These are phyloP conservation scores for Proctacanthus coquilletti DNA, from an alignment of 1,140 invertebrate genomes.

Conservation along the genomic window DNA sequence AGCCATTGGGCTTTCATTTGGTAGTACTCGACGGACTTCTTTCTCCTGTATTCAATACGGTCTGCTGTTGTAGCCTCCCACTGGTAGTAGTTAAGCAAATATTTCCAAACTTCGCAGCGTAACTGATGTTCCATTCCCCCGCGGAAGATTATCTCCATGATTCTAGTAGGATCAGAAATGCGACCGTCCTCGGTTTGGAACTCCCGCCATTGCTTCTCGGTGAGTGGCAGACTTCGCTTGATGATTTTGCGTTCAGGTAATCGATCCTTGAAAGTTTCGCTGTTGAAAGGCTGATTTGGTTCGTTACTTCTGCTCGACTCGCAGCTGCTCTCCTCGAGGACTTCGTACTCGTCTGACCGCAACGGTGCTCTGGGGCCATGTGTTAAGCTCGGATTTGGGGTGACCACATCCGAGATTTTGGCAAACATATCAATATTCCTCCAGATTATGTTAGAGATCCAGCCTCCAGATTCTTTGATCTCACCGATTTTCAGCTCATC, in stretches of 20 bases:
- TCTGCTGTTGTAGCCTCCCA: constrained; percentile 67
- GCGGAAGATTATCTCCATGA: constrained; percentile 74
- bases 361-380: neutral
- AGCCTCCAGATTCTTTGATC: constrained; percentile 18
- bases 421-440: constrained; percentile 5
- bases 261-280: neutral
- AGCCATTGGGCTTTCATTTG: constrained; percentile 95
- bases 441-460: constrained; percentile 16
- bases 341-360: constrained; percentile 54
- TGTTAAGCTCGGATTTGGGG: neutral
- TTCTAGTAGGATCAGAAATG: constrained; percentile 46
- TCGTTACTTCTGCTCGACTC: no score
- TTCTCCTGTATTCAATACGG: constrained; percentile 48
- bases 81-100: constrained; percentile 74
- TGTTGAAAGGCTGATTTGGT: neutral
- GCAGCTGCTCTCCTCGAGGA: constrained; percentile 31
- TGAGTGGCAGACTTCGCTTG: constrained; percentile 47
- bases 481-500: constrained; percentile 57
- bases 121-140: constrained; percentile 62
- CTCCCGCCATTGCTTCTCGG: constrained; percentile 59
- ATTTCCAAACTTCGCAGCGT: constrained; percentile 86
- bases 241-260: neutral
- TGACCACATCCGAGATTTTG: constrained; percentile 2
- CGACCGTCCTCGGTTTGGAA: constrained; percentile 61
- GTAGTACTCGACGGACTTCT: constrained; percentile 77